Conservation (phyloP, 2,797 vertebrate genomes). For the Notolabrus celidotus region DNA sequence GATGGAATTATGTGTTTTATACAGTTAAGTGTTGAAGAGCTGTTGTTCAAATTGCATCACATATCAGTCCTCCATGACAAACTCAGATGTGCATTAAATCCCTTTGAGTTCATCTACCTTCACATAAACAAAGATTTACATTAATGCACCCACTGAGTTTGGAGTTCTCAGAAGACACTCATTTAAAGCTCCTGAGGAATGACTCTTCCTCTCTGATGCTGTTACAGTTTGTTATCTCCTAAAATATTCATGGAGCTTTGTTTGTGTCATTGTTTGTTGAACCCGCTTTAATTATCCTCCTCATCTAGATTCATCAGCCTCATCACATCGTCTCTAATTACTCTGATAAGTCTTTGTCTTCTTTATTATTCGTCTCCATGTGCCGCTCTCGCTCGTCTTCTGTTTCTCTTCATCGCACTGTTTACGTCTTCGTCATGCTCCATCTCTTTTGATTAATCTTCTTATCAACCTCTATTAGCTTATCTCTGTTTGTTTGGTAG, state of each 20-base stretch:
- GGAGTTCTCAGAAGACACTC: not conserved
- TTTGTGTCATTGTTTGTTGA: conserved; percentile 55
- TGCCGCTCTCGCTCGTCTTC: conserved; percentile 15
- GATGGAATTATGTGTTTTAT: not conserved
- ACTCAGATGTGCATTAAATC: too few species aligned
- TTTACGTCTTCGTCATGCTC: not conserved
- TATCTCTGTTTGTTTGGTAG: not conserved
- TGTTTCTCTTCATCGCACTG: conserved; percentile 8
- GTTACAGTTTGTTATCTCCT: conserved; percentile 7
- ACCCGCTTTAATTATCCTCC: conserved; percentile 56
- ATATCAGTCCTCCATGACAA: too few species aligned
- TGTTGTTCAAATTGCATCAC: too few species aligned
- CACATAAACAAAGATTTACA: too few species aligned
- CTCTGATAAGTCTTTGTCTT: conserved; percentile 33
- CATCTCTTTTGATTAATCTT: conserved; percentile 6
- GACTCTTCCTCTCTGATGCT: not conserved
- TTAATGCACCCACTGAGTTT: too few species aligned
- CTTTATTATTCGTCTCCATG: conserved; percentile 41
- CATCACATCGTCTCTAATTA: conserved; percentile 55
- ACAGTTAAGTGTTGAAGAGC: not conserved
- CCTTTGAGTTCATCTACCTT: too few species aligned
- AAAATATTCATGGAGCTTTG: conserved; percentile 37
- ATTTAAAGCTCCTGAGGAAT: not conserved
- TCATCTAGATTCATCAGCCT: conserved; percentile 59
- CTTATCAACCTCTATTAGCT: not conserved